Evolutionary conservation across 2,113 vertebrate species (phyloP).

Genomic region (Elaphurus davidianus): DNA sequence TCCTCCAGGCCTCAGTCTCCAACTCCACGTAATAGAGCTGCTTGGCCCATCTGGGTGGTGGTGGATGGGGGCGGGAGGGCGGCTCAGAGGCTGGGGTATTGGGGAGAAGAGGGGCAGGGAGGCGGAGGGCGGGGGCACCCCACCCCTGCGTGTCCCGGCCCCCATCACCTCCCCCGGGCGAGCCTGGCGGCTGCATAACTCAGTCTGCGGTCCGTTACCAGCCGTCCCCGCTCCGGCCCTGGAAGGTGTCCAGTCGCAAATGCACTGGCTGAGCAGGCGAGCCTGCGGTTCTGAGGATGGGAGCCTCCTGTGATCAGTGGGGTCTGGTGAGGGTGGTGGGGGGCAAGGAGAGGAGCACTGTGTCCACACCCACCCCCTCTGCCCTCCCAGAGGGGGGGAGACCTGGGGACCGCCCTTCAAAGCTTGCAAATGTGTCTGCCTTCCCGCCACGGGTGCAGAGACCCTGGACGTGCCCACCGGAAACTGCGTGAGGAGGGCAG

Average conservation of each 20-base stretch:
- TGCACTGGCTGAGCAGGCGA: constrained; percentile 41
- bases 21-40: neutral
- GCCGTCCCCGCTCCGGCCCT: constrained; percentile 24
- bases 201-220: constrained; percentile 78
- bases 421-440: neutral
- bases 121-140: neutral
- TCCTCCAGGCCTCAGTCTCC: neutral
- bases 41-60: neutral
- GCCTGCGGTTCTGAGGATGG: constrained; percentile 7
- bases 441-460: neutral
- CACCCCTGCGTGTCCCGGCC: neutral
- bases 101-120: too few relatives aligned
- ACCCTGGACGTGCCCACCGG: rapidly evolving
- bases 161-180: neutral
- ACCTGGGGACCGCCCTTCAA: neutral
- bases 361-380: rapidly evolving
- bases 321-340: neutral
- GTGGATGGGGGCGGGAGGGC: too few relatives aligned
- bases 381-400: too few relatives aligned
- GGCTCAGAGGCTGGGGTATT: rapidly evolving
- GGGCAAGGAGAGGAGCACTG: neutral
- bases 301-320: neutral
- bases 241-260: constrained; percentile 65
- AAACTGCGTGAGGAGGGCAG: neutral
- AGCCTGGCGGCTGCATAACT: constrained; percentile 56